phyloP scores from a whole-genome alignment of 2,888 invertebrate species.

The Azorinus chamasolen region DNA sequence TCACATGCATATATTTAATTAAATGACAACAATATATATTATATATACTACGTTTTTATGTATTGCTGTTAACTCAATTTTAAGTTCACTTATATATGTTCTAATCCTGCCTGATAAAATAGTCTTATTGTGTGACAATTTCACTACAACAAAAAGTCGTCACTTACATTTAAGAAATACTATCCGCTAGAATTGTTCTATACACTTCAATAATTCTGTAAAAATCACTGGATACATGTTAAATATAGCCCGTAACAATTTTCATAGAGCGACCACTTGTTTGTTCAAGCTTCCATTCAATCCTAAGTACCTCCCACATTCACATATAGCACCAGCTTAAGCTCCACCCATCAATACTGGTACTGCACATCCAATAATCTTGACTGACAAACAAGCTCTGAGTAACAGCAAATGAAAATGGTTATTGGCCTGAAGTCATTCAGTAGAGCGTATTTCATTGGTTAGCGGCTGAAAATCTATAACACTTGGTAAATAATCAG shows the following conservation, averaged over 20 bases:
- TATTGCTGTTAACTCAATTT: too few species aligned
- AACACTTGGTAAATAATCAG: slow-evolving; percentile 32
- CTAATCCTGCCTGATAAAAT: too few species aligned
- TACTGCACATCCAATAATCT: too few species aligned
- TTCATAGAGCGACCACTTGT: slow-evolving; percentile 16
- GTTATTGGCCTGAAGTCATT: background rate
- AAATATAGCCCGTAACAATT: background rate
- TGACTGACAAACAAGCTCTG: too few species aligned
- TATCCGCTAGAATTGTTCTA: background rate
- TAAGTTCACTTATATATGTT: too few species aligned
- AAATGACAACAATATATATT: too few species aligned
- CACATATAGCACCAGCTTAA: background rate
- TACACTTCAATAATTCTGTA: slow-evolving; percentile 15
- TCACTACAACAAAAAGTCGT: background rate
- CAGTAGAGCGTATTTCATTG: background rate
- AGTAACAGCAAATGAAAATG: too few species aligned
- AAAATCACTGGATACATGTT: slow-evolving; percentile 5
- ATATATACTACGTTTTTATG: too few species aligned
- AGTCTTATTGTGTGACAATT: too few species aligned
- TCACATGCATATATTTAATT: too few species aligned
- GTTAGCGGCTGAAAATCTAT: slow-evolving; percentile 21
- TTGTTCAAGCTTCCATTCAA: slow-evolving; percentile 7
- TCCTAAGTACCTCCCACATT: background rate
- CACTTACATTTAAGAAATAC: slow-evolving; percentile 3
- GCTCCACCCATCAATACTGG: too few species aligned